Conservation (phyloP, 2,888 invertebrate genomes). For the Drosophila falleni region DNA sequence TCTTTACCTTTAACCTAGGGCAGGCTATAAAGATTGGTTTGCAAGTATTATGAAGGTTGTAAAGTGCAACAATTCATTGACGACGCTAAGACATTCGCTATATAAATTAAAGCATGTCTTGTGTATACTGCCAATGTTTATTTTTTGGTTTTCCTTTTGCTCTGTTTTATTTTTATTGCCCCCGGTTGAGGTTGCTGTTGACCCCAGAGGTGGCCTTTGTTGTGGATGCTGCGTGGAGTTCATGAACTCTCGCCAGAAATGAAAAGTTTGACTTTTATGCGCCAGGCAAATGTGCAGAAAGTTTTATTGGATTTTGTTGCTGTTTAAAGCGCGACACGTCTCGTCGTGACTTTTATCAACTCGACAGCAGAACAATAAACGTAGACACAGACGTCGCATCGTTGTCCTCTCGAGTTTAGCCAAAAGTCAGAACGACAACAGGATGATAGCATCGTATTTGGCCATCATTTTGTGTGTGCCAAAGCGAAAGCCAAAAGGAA, state of each 20-base stretch:
- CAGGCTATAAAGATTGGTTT: conserved; percentile 37
- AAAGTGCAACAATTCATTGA: conserved; percentile 43
- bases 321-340: conserved; percentile 51
- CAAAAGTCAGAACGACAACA: not conserved
- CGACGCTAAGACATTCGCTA: conserved; percentile 32
- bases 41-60: conserved; percentile 20
- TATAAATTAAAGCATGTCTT: conserved; percentile 41
- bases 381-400: conserved; percentile 34
- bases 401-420: conserved; percentile 41
- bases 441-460: conserved; percentile 16
- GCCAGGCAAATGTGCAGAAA: conserved; percentile 52
- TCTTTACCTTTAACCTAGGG: conserved; percentile 7
- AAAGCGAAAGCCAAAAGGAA: conserved; percentile 25
- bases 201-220: conserved; percentile 37
- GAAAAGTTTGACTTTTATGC: conserved; percentile 73
- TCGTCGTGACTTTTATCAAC: conserved; percentile 38
- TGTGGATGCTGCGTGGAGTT: conserved; percentile 50
- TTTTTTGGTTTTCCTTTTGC: conserved; percentile 9
- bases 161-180: conserved; percentile 30
- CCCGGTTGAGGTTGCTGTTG: conserved; percentile 44
- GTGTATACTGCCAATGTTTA: conserved; percentile 3
- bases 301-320: conserved; percentile 47
- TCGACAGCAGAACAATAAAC: conserved; percentile 43
- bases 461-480: conserved; percentile 20
- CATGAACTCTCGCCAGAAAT: conserved; percentile 68